Percentiles rank a stretch among this genome's conserved stretches.
These are phyloP conservation scores for Atractosteus spatula DNA, from an alignment of 2,113 vertebrate species.

Conservation along the genomic window DNA sequence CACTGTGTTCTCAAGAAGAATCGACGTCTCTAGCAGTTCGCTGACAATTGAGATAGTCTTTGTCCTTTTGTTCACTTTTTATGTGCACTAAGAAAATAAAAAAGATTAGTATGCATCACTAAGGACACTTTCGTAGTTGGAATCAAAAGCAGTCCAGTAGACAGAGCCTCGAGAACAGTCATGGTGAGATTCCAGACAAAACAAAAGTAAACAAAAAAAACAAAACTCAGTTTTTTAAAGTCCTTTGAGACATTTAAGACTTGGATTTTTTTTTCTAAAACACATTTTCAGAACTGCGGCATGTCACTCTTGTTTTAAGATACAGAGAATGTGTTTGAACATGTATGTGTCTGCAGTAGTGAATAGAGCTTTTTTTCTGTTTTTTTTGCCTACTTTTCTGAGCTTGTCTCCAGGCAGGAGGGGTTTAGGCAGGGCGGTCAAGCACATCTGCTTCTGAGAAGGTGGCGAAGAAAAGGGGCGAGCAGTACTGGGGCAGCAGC, in stretches of 20 bases:
- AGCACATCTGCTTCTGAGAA: slow-evolving; percentile 76
- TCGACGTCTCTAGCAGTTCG: too few species aligned
- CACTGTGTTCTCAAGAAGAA: neutral
- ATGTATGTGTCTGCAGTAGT: slow-evolving; percentile 13
- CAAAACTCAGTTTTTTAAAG: too few species aligned
- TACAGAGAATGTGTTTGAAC: slow-evolving; percentile 55
- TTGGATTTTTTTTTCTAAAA: slow-evolving; percentile 20
- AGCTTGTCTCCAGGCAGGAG: slow-evolving; percentile 55
- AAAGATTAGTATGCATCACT: neutral
- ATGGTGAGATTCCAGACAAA: neutral
- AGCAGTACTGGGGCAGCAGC: slow-evolving; percentile 69
- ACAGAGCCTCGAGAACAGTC: neutral
- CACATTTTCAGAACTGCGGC: neutral
- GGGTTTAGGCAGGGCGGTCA: slow-evolving; percentile 76
- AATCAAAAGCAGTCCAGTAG: too few species aligned
- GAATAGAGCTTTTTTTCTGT: slow-evolving; percentile 17
- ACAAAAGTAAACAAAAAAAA: neutral
- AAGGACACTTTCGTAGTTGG: neutral
- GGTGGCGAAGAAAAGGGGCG: slow-evolving; percentile 76
- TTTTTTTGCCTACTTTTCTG: slow-evolving; percentile 26
- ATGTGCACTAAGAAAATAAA: neutral
- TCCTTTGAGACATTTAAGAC: neutral
- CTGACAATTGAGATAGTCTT: too few species aligned
- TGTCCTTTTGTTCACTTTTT: neutral
- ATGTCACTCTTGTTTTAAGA: slow-evolving; percentile 33